Evolutionary conservation across 2,113 vertebrate species (phyloP), one percentile per base, ranked within the genome.

Genomic region (Tiliqua scincoides): DNA sequence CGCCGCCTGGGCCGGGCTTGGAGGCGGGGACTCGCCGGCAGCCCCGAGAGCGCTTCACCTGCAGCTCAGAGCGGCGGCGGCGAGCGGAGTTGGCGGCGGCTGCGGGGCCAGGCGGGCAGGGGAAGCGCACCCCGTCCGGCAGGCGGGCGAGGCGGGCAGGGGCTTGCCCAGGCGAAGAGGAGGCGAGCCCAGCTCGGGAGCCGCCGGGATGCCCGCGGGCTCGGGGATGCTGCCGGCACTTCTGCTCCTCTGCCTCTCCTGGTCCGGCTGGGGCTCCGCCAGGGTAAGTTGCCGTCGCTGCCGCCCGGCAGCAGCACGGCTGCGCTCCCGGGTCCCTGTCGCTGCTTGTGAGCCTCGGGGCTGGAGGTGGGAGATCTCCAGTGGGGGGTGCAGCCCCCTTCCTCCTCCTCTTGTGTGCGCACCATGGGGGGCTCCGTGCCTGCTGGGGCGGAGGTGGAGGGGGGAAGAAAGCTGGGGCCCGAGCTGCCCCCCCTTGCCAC

Each of bases 11-110:
- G 91, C 89, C 84, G 84, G 92, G 94, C 89, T 90, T 25, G 85
- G 93, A 90, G 95, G 94, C 94, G 95, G 94, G 92, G 92, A 76
- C 30, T 91, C 48, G 85, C 73, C 11, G 68, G 87, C 91, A 18
- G 91, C 94, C 32, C 88, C 43, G 87, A 79, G 90, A 68, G 91
- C 93, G 86, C 91, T 95, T 93, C 95, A 96, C 95, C 95, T 95
- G 95, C 95, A 91, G 93, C 82, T 91, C 86, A 61, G 86, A 91
- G 93, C 92, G 87, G 91, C 84, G 25, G 70, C 52, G 75, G 73
- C 79, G 43, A 12, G n/a, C n/a, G 21, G 63, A 70, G 79, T 62
- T 21, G 54, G 54, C 54, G 70, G 57, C 63, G 6, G 23, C 3
- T 25, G 43, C 30, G 1, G 48, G n/a, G 20, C 12, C 48, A 20